These are phyloP conservation scores for Nyctalus aviator DNA, from an alignment of 2,797 vertebrate genomes.

Conservation along the genomic window DNA sequence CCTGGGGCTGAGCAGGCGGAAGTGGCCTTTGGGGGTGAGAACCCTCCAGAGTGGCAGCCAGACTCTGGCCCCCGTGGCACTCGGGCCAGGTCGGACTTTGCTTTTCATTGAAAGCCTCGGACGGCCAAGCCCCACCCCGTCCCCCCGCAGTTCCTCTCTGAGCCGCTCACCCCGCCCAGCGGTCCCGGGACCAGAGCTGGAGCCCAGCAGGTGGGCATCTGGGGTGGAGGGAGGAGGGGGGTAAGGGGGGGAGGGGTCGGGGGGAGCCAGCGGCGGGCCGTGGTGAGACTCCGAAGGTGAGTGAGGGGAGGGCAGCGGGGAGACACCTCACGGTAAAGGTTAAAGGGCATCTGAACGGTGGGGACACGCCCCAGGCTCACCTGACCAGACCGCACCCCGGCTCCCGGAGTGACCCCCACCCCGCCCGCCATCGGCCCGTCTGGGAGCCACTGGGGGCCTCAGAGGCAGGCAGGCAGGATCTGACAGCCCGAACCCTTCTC, in stretches of 20 bases:
- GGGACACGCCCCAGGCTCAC: background rate
- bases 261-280: background rate
- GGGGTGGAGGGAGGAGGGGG: too few species aligned
- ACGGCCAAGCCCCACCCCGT: background rate
- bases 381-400: background rate
- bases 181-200: background rate
- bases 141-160: background rate
- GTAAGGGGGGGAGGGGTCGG: too few species aligned
- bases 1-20: background rate
- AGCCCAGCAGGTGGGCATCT: background rate
- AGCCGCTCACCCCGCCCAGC: background rate
- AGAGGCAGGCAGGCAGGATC: background rate
- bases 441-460: background rate
- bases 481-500: background rate
- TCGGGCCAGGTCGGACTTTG: slow-evolving; percentile 13
- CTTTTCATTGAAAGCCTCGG: background rate
- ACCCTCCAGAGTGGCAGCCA: background rate
- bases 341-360: background rate
- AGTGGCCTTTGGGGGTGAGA: background rate
- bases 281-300: background rate
- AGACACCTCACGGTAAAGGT: background rate
- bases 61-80: too few species aligned
- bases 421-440: background rate
- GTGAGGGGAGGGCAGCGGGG: background rate
- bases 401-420: background rate